These are phyloP conservation scores for Ceyx melanurus DNA, from an alignment of 2,113 vertebrate genomes.

Conservation along the genomic window DNA sequence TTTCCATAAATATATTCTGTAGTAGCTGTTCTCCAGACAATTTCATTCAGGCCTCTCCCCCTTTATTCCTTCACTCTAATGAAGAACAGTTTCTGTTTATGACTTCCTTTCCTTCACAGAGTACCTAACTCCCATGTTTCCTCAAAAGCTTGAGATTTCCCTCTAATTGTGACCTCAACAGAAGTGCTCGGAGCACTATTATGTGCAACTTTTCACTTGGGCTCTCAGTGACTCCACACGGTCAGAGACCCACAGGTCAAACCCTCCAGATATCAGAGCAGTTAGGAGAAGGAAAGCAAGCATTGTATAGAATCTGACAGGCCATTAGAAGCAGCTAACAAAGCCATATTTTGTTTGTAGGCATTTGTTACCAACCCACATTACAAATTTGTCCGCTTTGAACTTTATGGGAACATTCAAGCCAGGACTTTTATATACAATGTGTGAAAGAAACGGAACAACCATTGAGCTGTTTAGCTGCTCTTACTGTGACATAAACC, in stretches of 20 bases:
- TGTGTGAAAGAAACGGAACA: conserved; percentile 57
- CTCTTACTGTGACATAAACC: conserved; percentile 33
- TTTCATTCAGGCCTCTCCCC: not conserved
- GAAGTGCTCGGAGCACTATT: conserved; percentile 26
- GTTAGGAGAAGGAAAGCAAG: conserved; percentile 41
- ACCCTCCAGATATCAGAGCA: conserved; percentile 48
- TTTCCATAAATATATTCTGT: not conserved
- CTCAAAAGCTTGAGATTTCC: conserved; percentile 58
- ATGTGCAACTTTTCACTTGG: conserved; percentile 18
- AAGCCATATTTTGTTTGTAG: conserved; percentile 73
- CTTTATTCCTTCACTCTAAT: conserved; percentile 31
- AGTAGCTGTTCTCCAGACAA: conserved; percentile 20
- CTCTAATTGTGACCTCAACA: conserved; percentile 64
- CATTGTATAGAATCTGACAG: conserved; percentile 52
- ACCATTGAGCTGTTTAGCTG: conserved; percentile 57
- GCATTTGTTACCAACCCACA: conserved; percentile 52
- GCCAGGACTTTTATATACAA: conserved; percentile 50
- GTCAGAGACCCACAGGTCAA: conserved; percentile 48
- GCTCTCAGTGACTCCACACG: conserved; percentile 41
- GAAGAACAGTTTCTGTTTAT: conserved; percentile 52
- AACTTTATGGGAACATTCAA: conserved; percentile 57
- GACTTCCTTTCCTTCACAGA: conserved; percentile 53
- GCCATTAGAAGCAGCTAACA: conserved; percentile 67
- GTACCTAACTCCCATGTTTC: conserved; percentile 24
- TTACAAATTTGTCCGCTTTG: conserved; percentile 60